A percentile compares a stretch with the other conserved stretches of the same genome.
These are phyloP conservation scores for Kradibia gibbosae DNA, from an alignment of 1,140 invertebrate genomes.

Conservation along the genomic window DNA sequence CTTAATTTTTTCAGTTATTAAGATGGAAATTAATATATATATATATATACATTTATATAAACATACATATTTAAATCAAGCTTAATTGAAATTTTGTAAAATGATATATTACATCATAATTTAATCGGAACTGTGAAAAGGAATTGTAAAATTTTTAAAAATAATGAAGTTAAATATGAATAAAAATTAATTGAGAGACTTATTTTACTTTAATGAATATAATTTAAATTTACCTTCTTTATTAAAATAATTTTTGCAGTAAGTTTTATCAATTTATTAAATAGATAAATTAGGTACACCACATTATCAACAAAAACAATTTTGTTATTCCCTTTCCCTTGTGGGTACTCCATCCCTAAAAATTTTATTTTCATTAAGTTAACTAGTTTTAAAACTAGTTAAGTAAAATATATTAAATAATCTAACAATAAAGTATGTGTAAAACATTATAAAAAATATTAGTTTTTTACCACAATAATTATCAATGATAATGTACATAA, in stretches of 20 bases:
- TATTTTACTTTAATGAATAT: background rate
- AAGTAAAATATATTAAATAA: background rate
- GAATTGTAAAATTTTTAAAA: too few species aligned
- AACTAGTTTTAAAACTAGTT: too few species aligned
- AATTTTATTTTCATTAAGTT: too few species aligned
- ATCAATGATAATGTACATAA: background rate
- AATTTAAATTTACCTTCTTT: background rate
- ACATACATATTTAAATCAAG: too few species aligned
- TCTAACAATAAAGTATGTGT: background rate
- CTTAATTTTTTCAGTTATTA: too few species aligned
- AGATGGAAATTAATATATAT: too few species aligned
- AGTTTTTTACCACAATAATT: background rate
- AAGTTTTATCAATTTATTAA: background rate
- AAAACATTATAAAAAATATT: background rate
- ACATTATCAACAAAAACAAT: background rate
- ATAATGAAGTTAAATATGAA: too few species aligned
- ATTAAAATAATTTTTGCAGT: background rate
- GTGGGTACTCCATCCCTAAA: background rate
- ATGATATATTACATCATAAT: too few species aligned
- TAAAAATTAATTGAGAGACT: too few species aligned
- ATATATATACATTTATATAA: too few species aligned
- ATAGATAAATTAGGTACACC: background rate
- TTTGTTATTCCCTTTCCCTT: background rate
- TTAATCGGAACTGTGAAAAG: too few species aligned
- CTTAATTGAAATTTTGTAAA: too few species aligned